Conservation (phyloP, 2,888 invertebrate species). For the Napeogenes sylphis region DNA sequence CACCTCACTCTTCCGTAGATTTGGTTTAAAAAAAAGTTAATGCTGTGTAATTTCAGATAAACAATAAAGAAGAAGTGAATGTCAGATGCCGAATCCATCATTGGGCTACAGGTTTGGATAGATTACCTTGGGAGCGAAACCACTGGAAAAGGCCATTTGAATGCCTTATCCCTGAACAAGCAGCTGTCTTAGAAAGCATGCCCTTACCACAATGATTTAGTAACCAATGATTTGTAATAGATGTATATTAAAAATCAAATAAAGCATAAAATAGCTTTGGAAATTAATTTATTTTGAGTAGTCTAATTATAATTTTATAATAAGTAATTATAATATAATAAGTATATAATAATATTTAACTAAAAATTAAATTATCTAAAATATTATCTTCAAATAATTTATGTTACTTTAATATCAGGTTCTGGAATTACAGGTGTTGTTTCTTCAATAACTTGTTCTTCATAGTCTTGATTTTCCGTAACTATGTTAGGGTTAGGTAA, state of each 20-base stretch:
- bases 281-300: background rate
- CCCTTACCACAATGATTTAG: constrained; percentile 42
- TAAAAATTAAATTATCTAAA: background rate
- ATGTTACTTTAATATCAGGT: constrained; percentile 9
- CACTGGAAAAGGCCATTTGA: constrained; percentile 78
- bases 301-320: background rate
- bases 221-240: background rate
- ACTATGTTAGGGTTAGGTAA: constrained; percentile 25
- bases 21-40: no score
- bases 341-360: no score
- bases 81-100: constrained; percentile 89
- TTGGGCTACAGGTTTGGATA: constrained; percentile 82
- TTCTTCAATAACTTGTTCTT: constrained; percentile 8
- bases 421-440: constrained; percentile 8
- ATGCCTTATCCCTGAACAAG: constrained; percentile 78
- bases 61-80: constrained; percentile 83
- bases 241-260: constrained; percentile 3
- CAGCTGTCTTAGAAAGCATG: constrained; percentile 56
- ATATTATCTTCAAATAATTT: background rate
- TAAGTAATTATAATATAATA: no score
- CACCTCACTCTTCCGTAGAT: no score
- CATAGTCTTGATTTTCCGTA: constrained; percentile 17
- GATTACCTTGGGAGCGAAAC: constrained; percentile 67
- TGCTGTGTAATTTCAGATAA: constrained; percentile 74
- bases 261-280: constrained; percentile 2